These are phyloP conservation scores for Conops quadrifasciatus DNA, from an alignment of 2,888 invertebrate species.

Conservation along the genomic window DNA sequence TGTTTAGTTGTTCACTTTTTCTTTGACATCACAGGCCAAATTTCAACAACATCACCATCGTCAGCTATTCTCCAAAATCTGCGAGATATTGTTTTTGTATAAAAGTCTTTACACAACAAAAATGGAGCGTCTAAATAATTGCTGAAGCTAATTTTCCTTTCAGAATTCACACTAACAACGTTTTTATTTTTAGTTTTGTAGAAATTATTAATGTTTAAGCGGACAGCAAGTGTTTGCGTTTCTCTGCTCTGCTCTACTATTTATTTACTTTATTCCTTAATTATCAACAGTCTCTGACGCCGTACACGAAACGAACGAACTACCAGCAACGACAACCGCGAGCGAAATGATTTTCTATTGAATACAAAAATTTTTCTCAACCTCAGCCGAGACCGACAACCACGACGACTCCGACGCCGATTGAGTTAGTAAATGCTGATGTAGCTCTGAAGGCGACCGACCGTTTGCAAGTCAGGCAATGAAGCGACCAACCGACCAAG, in stretches of 20 bases:
- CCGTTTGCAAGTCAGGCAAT: not conserved
- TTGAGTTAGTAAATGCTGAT: slow-evolving; percentile 8
- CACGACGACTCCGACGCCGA: not conserved
- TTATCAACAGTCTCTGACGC: slow-evolving; percentile 5
- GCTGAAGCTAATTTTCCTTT: not conserved
- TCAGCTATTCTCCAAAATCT: slow-evolving; percentile 20
- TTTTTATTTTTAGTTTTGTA: not conserved
- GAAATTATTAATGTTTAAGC: too few species aligned
- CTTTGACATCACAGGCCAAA: not conserved
- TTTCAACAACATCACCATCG: slow-evolving; percentile 1
- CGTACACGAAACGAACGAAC: slow-evolving; percentile 16
- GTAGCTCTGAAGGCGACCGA: not conserved
- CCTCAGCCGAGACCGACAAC: slow-evolving; percentile 7
- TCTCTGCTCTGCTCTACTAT: not conserved
- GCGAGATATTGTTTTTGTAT: slow-evolving; percentile 9
- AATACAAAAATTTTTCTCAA: slow-evolving; percentile 29
- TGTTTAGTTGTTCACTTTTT: not conserved
- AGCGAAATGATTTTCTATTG: slow-evolving; percentile 45
- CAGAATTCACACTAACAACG: not conserved
- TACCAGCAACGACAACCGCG: slow-evolving; percentile 46
- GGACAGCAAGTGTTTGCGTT: not conserved
- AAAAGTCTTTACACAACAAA: not conserved
- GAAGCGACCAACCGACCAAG: not conserved
- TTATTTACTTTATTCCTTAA: not conserved
- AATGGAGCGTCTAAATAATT: not conserved